A percentile compares a stretch with the other conserved stretches of the same genome.
Conservation (phyloP, 2,888 invertebrate genomes). For the Ptychoptera contaminata region DNA sequence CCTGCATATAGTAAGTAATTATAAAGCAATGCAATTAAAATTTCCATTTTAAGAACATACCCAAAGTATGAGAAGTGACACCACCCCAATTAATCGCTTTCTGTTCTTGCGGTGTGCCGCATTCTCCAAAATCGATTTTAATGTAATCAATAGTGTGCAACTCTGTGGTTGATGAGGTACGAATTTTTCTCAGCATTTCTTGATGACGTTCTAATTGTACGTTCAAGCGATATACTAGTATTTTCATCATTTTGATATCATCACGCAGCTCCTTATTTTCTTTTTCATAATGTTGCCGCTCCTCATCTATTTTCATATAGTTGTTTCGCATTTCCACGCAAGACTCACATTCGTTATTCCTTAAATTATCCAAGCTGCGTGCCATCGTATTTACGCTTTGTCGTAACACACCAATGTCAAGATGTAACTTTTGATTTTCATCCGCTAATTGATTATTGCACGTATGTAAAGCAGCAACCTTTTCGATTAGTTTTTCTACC, state of each 20-base stretch:
- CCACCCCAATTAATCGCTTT: slow-evolving; percentile 12
- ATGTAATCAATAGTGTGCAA: slow-evolving; percentile 14
- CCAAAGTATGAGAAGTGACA: slow-evolving; percentile 22
- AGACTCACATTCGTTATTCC: slow-evolving; percentile 25
- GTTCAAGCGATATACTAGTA: slow-evolving; percentile 60
- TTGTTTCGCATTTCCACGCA: slow-evolving; percentile 17
- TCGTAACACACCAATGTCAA: slow-evolving; percentile 34
- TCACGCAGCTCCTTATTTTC: slow-evolving; percentile 42
- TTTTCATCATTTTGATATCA: slow-evolving; percentile 60
- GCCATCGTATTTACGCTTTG: slow-evolving; percentile 36
- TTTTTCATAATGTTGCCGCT: slow-evolving; percentile 27
- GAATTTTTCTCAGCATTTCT: slow-evolving; percentile 27
- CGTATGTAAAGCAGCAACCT: slow-evolving; percentile 39
- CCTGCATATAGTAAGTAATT: slow-evolving; percentile 19
- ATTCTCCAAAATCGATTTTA: slow-evolving; percentile 2
- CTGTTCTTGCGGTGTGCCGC: slow-evolving; percentile 6
- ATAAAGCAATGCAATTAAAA: too few relatives aligned
- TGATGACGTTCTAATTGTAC: slow-evolving; percentile 64
- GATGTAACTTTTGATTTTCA: slow-evolving; percentile 42
- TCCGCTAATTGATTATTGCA: slow-evolving; percentile 44
- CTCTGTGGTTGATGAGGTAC: slow-evolving; percentile 16
- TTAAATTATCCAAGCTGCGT: slow-evolving; percentile 28
- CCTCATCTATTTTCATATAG: not conserved
- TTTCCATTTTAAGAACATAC: too few relatives aligned
- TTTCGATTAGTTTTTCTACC: slow-evolving; percentile 44